Conservation (phyloP, 30 jellyfish, hydroid and myxozoan genomes). For the Phacellophora camtschatica region DNA sequence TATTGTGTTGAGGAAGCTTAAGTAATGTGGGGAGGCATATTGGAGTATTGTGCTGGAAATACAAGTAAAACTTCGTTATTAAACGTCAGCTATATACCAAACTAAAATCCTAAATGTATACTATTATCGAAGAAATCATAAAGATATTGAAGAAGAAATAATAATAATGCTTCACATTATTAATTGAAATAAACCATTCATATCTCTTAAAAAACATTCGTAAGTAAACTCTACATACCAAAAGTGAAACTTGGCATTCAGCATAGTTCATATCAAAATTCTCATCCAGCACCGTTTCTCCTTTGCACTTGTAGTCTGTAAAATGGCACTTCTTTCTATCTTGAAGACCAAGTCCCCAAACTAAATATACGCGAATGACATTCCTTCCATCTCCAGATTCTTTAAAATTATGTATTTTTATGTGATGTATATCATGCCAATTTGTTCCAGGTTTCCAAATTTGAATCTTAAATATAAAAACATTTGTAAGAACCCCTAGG, state of each 20-base stretch:
- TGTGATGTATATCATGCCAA: slow-evolving; percentile 90
- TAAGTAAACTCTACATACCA: slow-evolving; percentile 50
- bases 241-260: slow-evolving; percentile 69
- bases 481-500: neutral
- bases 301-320: slow-evolving; percentile 95
- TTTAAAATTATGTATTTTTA: slow-evolving; percentile 62
- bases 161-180: no score
- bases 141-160: no score
- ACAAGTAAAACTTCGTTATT: no score
- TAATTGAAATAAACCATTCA: neutral
- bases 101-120: no score
- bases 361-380: slow-evolving; percentile 82
- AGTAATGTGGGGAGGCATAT: no score
- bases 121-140: no score
- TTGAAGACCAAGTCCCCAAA: slow-evolving; percentile 87
- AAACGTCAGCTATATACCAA: no score
- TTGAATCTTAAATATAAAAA: slow-evolving; percentile 63
- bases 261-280: slow-evolving; percentile 79
- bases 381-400: slow-evolving; percentile 93
- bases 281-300: slow-evolving; percentile 85
- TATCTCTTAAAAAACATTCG: neutral
- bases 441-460: slow-evolving; percentile 95
- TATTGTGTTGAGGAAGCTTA: no score
- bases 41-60: no score
- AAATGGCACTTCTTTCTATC: slow-evolving; percentile 87